Conservation (phyloP, 2,888 invertebrate genomes). For the Eilema sororculum region DNA sequence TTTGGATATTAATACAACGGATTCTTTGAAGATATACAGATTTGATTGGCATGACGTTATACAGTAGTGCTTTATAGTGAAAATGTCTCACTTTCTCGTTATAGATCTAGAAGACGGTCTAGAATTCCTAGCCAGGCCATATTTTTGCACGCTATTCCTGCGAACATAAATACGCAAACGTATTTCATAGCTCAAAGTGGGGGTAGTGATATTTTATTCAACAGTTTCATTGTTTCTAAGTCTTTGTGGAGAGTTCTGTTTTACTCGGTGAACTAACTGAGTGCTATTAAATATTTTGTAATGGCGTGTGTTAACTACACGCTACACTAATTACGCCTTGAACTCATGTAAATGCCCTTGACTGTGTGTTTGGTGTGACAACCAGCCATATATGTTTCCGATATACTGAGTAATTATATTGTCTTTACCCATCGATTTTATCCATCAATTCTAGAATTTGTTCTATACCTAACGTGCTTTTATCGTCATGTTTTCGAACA, state of each 20-base stretch:
- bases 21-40: neutral
- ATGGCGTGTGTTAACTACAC: slow-evolving; percentile 24
- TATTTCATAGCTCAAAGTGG: slow-evolving; percentile 31
- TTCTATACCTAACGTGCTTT: neutral
- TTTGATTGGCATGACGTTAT: too few relatives aligned
- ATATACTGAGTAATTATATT: neutral
- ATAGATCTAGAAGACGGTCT: neutral
- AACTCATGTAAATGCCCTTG: slow-evolving; percentile 31
- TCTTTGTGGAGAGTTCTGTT: slow-evolving; percentile 42
- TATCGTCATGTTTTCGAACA: slow-evolving; percentile 7
- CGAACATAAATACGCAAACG: slow-evolving; percentile 27
- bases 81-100: slow-evolving; percentile 21
- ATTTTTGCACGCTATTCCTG: neutral
- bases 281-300: slow-evolving; percentile 39
- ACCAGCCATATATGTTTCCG: neutral
- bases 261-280: slow-evolving; percentile 21
- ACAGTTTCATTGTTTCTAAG: slow-evolving; percentile 47
- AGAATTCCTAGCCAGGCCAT: slow-evolving; percentile 14
- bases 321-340: slow-evolving; percentile 32
- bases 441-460: neutral
- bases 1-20: neutral
- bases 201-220: slow-evolving; percentile 49
- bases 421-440: neutral
- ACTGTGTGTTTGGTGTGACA: slow-evolving; percentile 21
- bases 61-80: slow-evolving; percentile 15